Percentiles rank a stretch among this genome's conserved stretches.
Conservation (phyloP, 1,140 invertebrate species). For the Aphidius ervi region DNA sequence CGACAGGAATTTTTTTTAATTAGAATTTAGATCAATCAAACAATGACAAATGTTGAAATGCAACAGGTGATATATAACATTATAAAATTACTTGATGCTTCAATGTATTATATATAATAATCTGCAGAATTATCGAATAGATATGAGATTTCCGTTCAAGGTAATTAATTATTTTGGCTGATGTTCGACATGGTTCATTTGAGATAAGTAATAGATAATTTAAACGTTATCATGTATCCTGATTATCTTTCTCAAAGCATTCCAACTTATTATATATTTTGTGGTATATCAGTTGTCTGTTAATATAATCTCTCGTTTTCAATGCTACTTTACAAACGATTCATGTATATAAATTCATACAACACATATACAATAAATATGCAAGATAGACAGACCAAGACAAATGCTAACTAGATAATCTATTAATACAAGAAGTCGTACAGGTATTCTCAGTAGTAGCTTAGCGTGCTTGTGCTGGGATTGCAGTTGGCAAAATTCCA, state of each 20-base stretch:
- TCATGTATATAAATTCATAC: background rate
- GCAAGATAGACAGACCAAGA: conserved; percentile 19
- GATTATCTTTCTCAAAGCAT: too few relatives aligned
- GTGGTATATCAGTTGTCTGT: too few relatives aligned
- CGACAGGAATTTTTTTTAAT: too few relatives aligned
- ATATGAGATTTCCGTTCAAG: too few relatives aligned
- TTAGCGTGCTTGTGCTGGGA: conserved; percentile 36
- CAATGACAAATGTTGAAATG: background rate
- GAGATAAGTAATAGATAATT: too few relatives aligned
- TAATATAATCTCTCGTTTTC: background rate
- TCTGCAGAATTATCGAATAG: background rate
- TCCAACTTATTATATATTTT: too few relatives aligned
- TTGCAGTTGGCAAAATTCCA: conserved; percentile 40
- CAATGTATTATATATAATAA: background rate
- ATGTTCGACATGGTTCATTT: too few relatives aligned
- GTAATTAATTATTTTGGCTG: too few relatives aligned
- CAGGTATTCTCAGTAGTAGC: conserved; percentile 38
- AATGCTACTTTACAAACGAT: too few relatives aligned
- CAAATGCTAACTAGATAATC: conserved; percentile 34
- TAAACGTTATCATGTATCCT: too few relatives aligned
- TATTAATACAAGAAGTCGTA: conserved; percentile 38
- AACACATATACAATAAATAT: background rate
- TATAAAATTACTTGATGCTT: background rate
- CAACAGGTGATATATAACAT: conserved; percentile 5
- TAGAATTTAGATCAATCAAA: too few relatives aligned